Percentiles rank a stretch among this genome's conserved stretches.
phyloP scores from a whole-genome alignment of 2,113 vertebrate genomes.

The Dryoscopus gambensis region DNA sequence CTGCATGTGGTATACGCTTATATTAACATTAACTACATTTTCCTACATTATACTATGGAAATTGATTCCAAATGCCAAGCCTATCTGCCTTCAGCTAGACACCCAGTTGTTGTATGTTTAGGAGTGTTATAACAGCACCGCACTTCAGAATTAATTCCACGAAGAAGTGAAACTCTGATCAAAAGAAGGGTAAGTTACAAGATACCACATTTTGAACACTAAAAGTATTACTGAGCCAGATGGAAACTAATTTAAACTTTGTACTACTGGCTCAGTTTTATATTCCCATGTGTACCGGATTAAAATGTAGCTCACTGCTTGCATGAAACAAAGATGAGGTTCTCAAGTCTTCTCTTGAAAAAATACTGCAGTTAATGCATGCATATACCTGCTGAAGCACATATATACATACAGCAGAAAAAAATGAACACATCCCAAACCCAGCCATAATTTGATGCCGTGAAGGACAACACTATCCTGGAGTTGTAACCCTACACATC shows the following conservation, averaged over 20 bases:
- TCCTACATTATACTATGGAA: neutral
- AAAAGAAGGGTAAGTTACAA: neutral
- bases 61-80: neutral
- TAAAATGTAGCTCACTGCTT: neutral
- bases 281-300: constrained; percentile 1
- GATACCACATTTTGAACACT: neutral
- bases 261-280: constrained; percentile 19
- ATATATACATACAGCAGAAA: neutral
- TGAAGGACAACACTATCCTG: neutral
- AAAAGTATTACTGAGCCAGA: constrained; percentile 26
- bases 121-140: neutral
- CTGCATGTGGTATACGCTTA: neutral
- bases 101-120: neutral
- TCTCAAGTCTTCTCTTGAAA: neutral
- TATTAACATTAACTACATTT: neutral
- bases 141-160: neutral
- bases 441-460: neutral
- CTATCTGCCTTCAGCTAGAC: neutral
- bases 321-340: neutral
- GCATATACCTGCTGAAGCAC: neutral
- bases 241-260: constrained; percentile 52
- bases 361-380: neutral
- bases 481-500: neutral
- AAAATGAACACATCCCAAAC: neutral
- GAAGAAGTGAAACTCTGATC: neutral